Evolutionary conservation across 2,113 vertebrate genomes (phyloP), one percentile per base, ranked within the genome.

Genomic region (Barnardius zonarius): DNA sequence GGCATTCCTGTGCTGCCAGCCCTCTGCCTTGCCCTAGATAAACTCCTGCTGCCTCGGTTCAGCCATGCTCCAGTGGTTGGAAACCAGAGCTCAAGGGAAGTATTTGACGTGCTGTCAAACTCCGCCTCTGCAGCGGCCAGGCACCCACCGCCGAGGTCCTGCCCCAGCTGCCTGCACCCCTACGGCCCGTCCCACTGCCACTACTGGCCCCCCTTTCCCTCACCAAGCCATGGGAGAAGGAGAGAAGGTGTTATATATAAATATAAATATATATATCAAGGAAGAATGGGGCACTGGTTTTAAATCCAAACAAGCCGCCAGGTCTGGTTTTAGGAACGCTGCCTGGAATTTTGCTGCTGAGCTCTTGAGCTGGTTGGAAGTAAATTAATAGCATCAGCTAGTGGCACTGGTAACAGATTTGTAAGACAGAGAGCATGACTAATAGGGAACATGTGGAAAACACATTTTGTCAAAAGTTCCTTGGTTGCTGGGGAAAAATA

Each of bases 361-460:
- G 90, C 83, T 44, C 81, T 68, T 3, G 77, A 39, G 81, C 10
- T 3, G 52, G 74, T 25, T 28, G 84, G 81, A 66, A 87, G 87
- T 37, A 28, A 88, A 87, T 93, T 17, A 82, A 83, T 17, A 69
- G 90, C 91, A 64, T 66, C 86, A 1, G 83, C 44, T 48, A 41
- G 88, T 84, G 95, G 96, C 78, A 9, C 87, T 89, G 78, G 54
- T 14, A 77, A 61, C 7, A 16, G 91, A 73, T 64, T 37, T 30
- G 84, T 22, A 5, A 69, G 91, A 19, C 41, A 51, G 90, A 66
- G 96, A 94, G 96, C 86, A 4, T 92, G 95, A 91, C 97, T 97
- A 96, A 97, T 24, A 52, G 76, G 84, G 88, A 96, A 94, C 95
- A 97, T 97, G 87, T 96, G 97, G 95, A 64, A 92, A 95, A 87